These are phyloP conservation scores for Phodopus roborovskii DNA, from an alignment of 2,113 vertebrate species.

Conservation along the genomic window DNA sequence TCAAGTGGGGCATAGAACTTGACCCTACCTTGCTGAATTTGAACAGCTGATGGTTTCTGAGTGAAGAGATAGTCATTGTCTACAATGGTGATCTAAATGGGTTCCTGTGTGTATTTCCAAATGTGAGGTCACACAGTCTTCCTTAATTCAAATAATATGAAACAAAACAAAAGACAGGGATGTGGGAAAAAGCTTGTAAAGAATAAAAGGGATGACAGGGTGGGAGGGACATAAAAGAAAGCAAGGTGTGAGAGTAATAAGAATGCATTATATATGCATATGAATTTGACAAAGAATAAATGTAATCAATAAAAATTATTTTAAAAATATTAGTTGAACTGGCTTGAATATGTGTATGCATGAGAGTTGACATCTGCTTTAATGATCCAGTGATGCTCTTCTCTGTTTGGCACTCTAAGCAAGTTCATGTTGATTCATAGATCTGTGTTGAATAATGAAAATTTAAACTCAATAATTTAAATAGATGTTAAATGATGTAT, in stretches of 20 bases:
- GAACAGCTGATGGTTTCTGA: neutral
- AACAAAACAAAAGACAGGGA: neutral
- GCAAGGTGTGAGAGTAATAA: too few species aligned
- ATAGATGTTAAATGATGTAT: slow-evolving; percentile 53
- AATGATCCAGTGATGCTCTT: neutral
- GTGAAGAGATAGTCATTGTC: too few species aligned
- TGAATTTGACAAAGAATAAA: too few species aligned
- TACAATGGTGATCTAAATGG: neutral
- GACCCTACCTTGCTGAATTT: neutral
- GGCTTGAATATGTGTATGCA: neutral
- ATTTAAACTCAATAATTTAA: slow-evolving; percentile 57
- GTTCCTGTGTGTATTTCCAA: too few species aligned
- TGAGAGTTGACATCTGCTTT: slow-evolving; percentile 4
- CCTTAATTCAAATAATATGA: neutral
- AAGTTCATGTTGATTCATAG: slow-evolving; percentile 59
- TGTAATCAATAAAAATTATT: neutral
- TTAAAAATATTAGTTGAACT: neutral
- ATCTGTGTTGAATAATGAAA: slow-evolving; percentile 58
- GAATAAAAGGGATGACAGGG: too few species aligned
- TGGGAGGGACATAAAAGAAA: neutral
- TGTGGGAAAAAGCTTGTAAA: neutral
- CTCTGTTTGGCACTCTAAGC: slow-evolving; percentile 22
- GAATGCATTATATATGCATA: neutral
- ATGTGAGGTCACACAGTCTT: neutral
- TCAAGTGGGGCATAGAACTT: neutral